These are phyloP conservation scores for Sycophaga agraensis DNA, from an alignment of 1,140 invertebrate species.

Conservation along the genomic window DNA sequence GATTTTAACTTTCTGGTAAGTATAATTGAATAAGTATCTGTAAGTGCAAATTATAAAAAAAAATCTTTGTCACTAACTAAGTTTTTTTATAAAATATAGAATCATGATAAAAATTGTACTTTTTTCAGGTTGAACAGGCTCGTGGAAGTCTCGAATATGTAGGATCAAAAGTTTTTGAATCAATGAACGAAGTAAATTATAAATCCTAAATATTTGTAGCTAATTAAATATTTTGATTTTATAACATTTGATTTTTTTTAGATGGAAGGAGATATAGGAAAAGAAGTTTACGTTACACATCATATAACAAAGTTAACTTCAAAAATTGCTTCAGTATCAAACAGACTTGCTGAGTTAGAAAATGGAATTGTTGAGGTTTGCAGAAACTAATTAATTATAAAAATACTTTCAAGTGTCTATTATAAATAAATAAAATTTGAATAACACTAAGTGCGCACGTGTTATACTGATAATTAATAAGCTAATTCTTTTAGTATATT, in stretches of 20 bases:
- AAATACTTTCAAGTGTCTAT: background rate
- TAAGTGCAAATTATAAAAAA: background rate
- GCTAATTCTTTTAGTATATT: too few species aligned
- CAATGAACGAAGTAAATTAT: conserved; percentile 40
- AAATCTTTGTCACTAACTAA: too few species aligned
- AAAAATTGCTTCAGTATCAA: conserved; percentile 33
- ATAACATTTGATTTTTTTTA: conserved; percentile 13
- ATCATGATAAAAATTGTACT: background rate
- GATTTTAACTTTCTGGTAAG: conserved; percentile 42
- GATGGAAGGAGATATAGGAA: conserved; percentile 45
- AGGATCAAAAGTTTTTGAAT: conserved; percentile 35
- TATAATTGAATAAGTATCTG: background rate
- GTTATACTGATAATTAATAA: too few species aligned
- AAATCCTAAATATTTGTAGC: too few species aligned
- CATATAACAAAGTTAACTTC: conserved; percentile 41
- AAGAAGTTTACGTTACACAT: conserved; percentile 45
- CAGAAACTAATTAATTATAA: background rate
- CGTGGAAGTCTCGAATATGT: conserved; percentile 41
- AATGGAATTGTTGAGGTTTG: conserved; percentile 46
- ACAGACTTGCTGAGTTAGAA: conserved; percentile 38
- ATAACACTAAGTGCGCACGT: too few species aligned
- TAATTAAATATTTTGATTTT: conserved; percentile 1
- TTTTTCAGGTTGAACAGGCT: conserved; percentile 38
- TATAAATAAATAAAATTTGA: background rate
- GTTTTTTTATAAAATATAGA: background rate